These are phyloP conservation scores for Drosophila sp. DNA, from an alignment of 1,140 invertebrate genomes.

Conservation along the genomic window DNA sequence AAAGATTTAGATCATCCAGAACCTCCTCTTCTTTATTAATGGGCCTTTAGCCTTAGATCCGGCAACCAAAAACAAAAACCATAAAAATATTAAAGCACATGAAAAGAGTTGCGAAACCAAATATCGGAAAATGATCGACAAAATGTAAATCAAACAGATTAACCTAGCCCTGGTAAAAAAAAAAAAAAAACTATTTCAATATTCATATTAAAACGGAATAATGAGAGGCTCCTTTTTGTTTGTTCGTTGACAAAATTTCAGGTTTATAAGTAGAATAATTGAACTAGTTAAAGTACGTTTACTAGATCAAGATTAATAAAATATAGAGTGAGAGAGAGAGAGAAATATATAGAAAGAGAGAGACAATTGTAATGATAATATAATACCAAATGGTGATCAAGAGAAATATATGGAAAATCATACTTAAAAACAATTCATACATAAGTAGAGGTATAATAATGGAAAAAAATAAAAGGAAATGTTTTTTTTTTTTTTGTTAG, in stretches of 20 bases:
- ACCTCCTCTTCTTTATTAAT: not conserved
- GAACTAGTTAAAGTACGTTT: constrained; percentile 7
- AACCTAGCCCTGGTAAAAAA: not conserved
- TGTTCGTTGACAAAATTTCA: not conserved
- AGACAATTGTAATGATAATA: constrained; percentile 43
- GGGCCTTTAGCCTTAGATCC: not conserved
- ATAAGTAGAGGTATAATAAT: constrained; percentile 40
- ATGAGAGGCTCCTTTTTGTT: not conserved
- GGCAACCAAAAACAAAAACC: not conserved
- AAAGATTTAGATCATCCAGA: not conserved
- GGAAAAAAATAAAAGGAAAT: constrained; percentile 34
- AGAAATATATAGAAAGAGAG: constrained; percentile 22
- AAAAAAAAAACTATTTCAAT: not conserved
- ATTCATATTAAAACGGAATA: not conserved
- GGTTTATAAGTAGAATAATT: not conserved
- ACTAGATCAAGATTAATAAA: constrained; percentile 6
- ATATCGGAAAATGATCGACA: not conserved
- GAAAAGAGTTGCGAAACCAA: not conserved
- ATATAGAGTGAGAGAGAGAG: constrained; percentile 26
- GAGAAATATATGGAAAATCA: constrained; percentile 33
- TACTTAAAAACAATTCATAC: constrained; percentile 28
- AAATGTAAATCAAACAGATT: not conserved
- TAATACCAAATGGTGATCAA: constrained; percentile 46
- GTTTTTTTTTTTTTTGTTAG: constrained; percentile 84
- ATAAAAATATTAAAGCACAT: not conserved